Evolutionary conservation across 2,888 invertebrate species (phyloP).

Genomic region (Neria commutata): DNA sequence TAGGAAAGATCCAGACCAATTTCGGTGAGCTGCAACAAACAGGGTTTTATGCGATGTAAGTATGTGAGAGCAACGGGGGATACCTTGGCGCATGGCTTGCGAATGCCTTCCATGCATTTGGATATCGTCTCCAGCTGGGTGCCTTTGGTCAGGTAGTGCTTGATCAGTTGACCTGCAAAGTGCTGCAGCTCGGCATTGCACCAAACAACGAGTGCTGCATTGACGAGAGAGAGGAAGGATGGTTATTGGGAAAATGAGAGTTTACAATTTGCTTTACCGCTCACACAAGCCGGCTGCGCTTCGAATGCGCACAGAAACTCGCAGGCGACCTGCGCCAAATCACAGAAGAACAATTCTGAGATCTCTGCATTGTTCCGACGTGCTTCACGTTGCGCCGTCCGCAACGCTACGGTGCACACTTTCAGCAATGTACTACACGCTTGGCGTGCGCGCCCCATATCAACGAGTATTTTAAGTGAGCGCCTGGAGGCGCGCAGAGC

Average conservation of each 20-base stretch:
- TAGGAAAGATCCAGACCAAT: slow-evolving; percentile 90
- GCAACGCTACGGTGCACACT: slow-evolving; percentile 58
- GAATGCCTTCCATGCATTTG: slow-evolving; percentile 82
- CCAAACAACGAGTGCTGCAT: slow-evolving; percentile 86
- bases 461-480: slow-evolving; percentile 77
- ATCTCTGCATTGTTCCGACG: slow-evolving; percentile 60
- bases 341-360: slow-evolving; percentile 73
- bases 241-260: background rate
- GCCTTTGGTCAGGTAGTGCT: slow-evolving; percentile 90
- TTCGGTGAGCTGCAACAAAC: slow-evolving; percentile 63
- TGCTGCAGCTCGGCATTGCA: slow-evolving; percentile 81
- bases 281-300: slow-evolving; percentile 74
- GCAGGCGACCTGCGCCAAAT: slow-evolving; percentile 71
- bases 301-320: slow-evolving; percentile 85
- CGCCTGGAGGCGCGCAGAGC: slow-evolving; percentile 84
- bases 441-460: slow-evolving; percentile 62
- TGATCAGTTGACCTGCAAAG: slow-evolving; percentile 80
- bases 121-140: slow-evolving; percentile 82
- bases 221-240: background rate
- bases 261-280: slow-evolving; percentile 64
- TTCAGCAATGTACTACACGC: slow-evolving; percentile 58
- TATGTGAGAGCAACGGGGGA: background rate
- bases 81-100: slow-evolving; percentile 63
- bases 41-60: slow-evolving; percentile 20
- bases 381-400: slow-evolving; percentile 59